phyloP scores from a whole-genome alignment of 2,113 vertebrate genomes.

The Scomber scombrus region DNA sequence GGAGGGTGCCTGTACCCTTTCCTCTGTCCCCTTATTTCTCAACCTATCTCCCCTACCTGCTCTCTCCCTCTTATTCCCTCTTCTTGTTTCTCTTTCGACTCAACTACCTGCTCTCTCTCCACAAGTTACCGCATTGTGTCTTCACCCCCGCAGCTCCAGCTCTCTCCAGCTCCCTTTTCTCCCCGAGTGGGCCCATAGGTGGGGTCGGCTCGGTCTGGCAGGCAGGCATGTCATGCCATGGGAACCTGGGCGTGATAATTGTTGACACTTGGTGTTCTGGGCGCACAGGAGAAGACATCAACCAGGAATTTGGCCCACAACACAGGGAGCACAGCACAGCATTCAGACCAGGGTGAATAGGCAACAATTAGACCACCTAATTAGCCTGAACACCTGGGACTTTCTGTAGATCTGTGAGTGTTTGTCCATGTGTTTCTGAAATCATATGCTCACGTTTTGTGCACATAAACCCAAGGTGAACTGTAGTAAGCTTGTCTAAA shows the following conservation, averaged over 20 bases:
- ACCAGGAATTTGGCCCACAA: slow-evolving; percentile 40
- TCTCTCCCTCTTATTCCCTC: background rate
- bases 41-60: background rate
- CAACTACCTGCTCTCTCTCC: background rate
- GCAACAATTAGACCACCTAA: slow-evolving; percentile 54
- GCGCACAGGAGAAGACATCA: slow-evolving; percentile 53
- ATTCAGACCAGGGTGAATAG: slow-evolving; percentile 33
- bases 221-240: slow-evolving; percentile 20
- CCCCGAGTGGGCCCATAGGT: slow-evolving; percentile 19
- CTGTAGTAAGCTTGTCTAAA: slow-evolving; percentile 29
- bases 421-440: background rate
- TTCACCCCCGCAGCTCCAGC: background rate
- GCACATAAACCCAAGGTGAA: background rate
- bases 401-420: background rate
- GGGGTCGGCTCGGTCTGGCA: slow-evolving; percentile 8
- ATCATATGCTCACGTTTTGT: background rate
- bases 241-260: slow-evolving; percentile 41
- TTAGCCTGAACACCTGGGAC: slow-evolving; percentile 45
- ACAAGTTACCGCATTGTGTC: background rate
- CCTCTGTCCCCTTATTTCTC: slow-evolving; percentile 11
- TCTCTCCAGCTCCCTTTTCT: slow-evolving; percentile 10
- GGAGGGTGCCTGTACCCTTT: slow-evolving; percentile 18
- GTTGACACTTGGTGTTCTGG: slow-evolving; percentile 41
- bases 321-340: slow-evolving; percentile 2
- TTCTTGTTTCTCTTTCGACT: slow-evolving; percentile 2